phyloP scores from a whole-genome alignment of 1,140 invertebrate genomes.

The Lepidurus couesii region DNA sequence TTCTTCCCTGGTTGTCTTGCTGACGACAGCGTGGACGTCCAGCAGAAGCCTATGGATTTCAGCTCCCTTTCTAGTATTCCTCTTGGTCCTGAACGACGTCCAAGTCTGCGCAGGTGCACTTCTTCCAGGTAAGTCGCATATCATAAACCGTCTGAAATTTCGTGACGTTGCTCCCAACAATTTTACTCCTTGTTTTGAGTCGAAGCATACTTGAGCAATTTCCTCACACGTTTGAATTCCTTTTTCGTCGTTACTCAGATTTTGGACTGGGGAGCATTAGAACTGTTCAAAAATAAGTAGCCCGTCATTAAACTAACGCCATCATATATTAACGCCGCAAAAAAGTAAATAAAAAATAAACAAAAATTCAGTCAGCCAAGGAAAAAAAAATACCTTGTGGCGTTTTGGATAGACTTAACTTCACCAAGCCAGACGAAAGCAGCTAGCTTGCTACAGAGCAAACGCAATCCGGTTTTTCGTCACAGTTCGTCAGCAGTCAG shows the following conservation, averaged over 20 bases:
- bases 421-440: not conserved
- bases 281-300: not conserved
- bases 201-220: not conserved
- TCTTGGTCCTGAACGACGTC: not conserved
- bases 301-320: constrained; percentile 3
- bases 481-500: constrained; percentile 7
- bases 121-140: not conserved
- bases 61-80: not conserved
- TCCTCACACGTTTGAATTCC: not conserved
- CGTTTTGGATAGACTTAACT: not conserved
- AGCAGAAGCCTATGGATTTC: not conserved
- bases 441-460: not conserved
- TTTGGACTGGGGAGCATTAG: too few relatives aligned
- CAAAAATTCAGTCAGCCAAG: not conserved
- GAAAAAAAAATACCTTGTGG: not conserved
- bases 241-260: too few relatives aligned
- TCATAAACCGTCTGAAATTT: not conserved
- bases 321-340: not conserved
- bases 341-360: not conserved
- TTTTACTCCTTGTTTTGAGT: not conserved
- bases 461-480: not conserved
- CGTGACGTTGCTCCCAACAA: not conserved
- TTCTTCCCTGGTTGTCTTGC: not conserved
- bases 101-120: not conserved
- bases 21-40: not conserved